These are phyloP conservation scores for Eumacrocentrus americanus DNA, from an alignment of 2,888 invertebrate species.

Conservation along the genomic window DNA sequence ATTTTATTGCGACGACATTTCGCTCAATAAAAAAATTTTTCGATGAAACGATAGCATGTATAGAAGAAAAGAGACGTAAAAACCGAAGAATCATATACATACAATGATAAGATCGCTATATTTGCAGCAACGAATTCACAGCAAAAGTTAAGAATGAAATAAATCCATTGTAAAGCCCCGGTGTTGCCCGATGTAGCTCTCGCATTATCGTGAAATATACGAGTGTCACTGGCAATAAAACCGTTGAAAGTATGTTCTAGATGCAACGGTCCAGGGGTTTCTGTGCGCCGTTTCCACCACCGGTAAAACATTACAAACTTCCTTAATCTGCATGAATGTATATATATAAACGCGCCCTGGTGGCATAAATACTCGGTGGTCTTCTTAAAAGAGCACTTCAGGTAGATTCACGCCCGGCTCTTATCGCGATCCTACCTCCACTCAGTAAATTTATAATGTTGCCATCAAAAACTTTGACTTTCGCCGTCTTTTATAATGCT, in stretches of 20 bases:
- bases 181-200: constrained; percentile 6
- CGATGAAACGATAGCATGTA: too few relatives aligned
- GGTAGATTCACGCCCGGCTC: neutral
- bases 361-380: constrained; percentile 16
- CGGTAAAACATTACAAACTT: constrained; percentile 29
- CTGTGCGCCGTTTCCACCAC: neutral
- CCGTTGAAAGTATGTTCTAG: constrained; percentile 15
- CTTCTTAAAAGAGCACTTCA: constrained; percentile 9
- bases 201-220: constrained; percentile 29
- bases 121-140: neutral
- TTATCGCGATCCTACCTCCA: constrained; percentile 11
- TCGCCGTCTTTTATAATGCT: neutral
- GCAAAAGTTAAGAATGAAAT: constrained; percentile 13
- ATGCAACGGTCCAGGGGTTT: constrained; percentile 13
- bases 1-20: too few relatives aligned
- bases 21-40: too few relatives aligned
- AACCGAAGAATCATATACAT: too few relatives aligned
- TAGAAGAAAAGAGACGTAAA: too few relatives aligned
- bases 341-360: neutral
- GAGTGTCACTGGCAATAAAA: constrained; percentile 28
- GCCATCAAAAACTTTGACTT: constrained; percentile 6
- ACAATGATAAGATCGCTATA: too few relatives aligned
- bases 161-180: constrained; percentile 6
- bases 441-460: constrained; percentile 8
- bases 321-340: constrained; percentile 27